Conservation (phyloP, 1,140 invertebrate species). For the Dendrolimus kikuchii region DNA sequence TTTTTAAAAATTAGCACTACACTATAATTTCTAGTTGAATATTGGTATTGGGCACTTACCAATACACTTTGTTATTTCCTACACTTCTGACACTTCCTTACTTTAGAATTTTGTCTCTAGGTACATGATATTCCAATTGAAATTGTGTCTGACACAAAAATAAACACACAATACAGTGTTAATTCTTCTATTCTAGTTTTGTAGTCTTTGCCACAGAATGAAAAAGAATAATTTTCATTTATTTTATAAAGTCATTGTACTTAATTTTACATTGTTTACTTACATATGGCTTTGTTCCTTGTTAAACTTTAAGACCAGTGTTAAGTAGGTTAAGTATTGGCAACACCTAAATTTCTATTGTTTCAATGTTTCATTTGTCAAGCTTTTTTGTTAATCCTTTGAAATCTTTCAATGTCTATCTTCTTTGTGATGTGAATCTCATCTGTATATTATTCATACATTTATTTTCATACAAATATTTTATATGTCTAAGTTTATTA, state of each 20-base stretch:
- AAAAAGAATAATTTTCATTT: no score
- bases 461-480: no score
- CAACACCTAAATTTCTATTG: constrained; percentile 6
- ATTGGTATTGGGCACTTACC: no score
- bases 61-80: no score
- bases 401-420: no score
- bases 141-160: constrained; percentile 2
- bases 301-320: constrained; percentile 17
- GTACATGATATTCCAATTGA: constrained; percentile 7
- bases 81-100: no score
- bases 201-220: no score
- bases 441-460: no score
- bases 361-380: not conserved
- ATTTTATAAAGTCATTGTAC: constrained; percentile 13
- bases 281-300: constrained; percentile 10
- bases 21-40: not conserved
- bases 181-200: no score
- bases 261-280: constrained; percentile 19
- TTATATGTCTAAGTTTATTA: no score
- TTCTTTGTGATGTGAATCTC: no score
- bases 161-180: constrained; percentile 2
- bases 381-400: no score
- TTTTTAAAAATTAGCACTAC: constrained; percentile 15
- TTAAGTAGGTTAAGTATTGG: constrained; percentile 12
- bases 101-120: constrained; percentile 7